These are phyloP conservation scores for Berghia stephanieae DNA, from an alignment of 1,140 invertebrate genomes.

Conservation along the genomic window DNA sequence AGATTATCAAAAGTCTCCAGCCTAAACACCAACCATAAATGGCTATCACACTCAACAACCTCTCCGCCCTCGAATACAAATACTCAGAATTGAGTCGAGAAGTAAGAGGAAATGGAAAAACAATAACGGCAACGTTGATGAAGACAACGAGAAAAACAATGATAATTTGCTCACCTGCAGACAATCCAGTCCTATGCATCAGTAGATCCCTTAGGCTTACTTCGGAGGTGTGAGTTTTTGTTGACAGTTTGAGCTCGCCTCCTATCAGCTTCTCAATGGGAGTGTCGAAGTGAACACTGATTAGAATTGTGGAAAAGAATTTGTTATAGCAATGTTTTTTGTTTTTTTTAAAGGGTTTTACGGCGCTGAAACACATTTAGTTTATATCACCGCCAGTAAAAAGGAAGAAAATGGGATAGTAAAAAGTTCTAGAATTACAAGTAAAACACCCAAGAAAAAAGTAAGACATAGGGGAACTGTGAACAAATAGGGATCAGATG, in stretches of 20 bases:
- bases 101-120: not conserved
- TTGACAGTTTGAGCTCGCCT: slow-evolving; percentile 13
- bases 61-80: too few relatives aligned
- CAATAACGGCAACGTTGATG: not conserved
- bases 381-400: too few relatives aligned
- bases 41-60: not conserved
- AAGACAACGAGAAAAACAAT: not conserved
- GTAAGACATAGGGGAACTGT: not conserved
- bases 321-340: not conserved
- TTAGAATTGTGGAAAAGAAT: not conserved
- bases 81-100: not conserved
- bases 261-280: slow-evolving; percentile 26
- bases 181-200: slow-evolving; percentile 28
- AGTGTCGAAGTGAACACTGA: slow-evolving; percentile 22
- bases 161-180: not conserved
- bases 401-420: not conserved
- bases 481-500: not conserved
- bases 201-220: slow-evolving; percentile 20
- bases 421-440: not conserved
- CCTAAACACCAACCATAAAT: not conserved
- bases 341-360: not conserved
- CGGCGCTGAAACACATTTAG: too few relatives aligned
- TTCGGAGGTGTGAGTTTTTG: not conserved
- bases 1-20: not conserved
- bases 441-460: not conserved